These are phyloP conservation scores for Cebus imitator DNA, from an alignment of 2,113 vertebrate species.

Conservation along the genomic window DNA sequence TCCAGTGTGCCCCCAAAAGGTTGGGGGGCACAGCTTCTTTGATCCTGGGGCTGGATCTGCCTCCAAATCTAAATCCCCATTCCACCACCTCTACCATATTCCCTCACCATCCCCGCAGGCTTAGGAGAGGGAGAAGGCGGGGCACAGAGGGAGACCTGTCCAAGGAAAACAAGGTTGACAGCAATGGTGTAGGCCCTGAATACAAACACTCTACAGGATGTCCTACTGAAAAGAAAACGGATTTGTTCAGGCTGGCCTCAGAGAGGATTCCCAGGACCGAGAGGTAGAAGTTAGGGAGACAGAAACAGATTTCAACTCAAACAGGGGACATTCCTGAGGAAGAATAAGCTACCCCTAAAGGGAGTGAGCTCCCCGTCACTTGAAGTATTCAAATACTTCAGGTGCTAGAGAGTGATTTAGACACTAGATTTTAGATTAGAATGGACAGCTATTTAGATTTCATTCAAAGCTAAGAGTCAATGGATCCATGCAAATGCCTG, in stretches of 20 bases:
- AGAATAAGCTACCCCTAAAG: background rate
- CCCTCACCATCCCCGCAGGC: background rate
- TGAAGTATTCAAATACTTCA: background rate
- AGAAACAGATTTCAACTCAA: conserved; percentile 25
- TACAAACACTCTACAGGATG: background rate
- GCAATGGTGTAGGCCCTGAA: background rate
- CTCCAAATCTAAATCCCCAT: background rate
- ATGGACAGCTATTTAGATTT: background rate
- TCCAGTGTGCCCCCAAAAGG: background rate
- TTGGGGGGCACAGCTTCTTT: background rate
- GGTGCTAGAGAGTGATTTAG: background rate
- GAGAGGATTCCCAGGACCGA: background rate
- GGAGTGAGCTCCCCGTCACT: background rate
- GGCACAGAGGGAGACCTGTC: background rate
- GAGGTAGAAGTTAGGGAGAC: background rate
- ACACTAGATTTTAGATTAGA: background rate
- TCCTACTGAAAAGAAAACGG: background rate
- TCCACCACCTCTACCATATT: background rate
- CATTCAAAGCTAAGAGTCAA: background rate
- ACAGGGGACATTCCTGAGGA: background rate
- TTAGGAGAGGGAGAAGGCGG: background rate
- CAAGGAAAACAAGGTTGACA: background rate
- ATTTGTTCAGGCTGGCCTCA: background rate
- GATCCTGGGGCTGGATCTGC: background rate
- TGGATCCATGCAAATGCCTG: background rate